phyloP scores from a whole-genome alignment of 1,140 invertebrate genomes.

The Acromyrmex heyeri region DNA sequence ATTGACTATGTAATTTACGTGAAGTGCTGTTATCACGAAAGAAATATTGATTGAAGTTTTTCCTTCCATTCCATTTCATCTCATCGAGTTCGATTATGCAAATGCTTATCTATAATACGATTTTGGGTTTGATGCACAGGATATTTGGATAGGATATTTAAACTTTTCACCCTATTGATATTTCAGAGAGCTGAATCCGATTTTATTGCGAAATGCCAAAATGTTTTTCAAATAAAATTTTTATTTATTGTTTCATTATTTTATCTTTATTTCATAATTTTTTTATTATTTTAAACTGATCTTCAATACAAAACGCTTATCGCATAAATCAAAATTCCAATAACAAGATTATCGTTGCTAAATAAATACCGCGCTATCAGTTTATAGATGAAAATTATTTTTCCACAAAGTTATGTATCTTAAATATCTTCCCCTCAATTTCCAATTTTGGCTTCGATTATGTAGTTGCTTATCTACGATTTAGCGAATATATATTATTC shows the following conservation, averaged over 20 bases:
- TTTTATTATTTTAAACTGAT: background rate
- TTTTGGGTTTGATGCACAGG: background rate
- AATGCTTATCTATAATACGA: constrained; percentile 8
- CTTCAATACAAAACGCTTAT: constrained; percentile 3
- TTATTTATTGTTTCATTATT: background rate
- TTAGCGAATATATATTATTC: constrained; percentile 17
- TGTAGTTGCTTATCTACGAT: constrained; percentile 35
- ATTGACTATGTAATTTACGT: constrained; percentile 26
- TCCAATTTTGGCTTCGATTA: background rate
- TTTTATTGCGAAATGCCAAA: background rate
- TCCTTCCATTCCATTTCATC: constrained; percentile 41
- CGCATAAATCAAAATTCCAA: constrained; percentile 8
- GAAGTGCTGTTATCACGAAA: constrained; percentile 10
- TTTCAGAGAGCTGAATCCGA: background rate
- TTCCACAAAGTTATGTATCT: constrained; percentile 14
- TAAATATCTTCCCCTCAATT: background rate
- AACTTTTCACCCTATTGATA: background rate
- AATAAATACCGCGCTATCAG: constrained; percentile 23
- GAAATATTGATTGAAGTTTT: constrained; percentile 9
- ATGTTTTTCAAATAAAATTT: background rate
- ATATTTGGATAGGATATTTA: background rate
- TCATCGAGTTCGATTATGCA: constrained; percentile 39
- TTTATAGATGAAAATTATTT: constrained; percentile 5
- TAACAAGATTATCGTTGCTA: background rate
- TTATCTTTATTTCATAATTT: background rate